Conservation (phyloP, 2,113 vertebrate species). For the Mustela lutreola region DNA sequence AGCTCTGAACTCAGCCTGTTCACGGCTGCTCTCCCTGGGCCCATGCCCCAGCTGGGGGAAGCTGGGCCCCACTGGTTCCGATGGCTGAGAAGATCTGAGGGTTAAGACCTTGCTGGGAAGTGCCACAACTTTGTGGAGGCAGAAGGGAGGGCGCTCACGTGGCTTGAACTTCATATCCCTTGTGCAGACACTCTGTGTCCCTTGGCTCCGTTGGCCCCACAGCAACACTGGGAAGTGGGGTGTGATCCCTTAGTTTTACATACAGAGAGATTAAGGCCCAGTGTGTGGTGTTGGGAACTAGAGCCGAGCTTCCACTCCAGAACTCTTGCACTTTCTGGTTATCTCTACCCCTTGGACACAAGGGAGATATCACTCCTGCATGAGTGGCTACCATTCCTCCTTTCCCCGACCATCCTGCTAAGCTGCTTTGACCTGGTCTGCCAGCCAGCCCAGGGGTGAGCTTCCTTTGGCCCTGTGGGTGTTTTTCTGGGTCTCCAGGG, state of each 20-base stretch:
- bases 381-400: neutral
- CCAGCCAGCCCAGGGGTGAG: neutral
- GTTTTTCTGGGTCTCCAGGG: neutral
- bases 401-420: neutral
- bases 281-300: neutral
- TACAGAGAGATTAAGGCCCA: neutral
- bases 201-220: neutral
- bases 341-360: neutral
- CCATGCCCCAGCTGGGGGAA: neutral
- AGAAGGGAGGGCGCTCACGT: neutral
- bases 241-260: neutral
- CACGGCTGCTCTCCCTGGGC: neutral
- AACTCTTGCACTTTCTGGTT: neutral
- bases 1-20: neutral
- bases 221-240: neutral
- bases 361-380: neutral
- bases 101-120: neutral
- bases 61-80: neutral
- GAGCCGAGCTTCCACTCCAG: neutral
- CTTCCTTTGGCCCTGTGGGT: neutral
- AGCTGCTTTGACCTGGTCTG: neutral
- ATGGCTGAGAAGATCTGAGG: neutral
- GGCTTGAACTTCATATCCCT: fast-evolving
- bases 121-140: neutral
- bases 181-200: neutral